These are phyloP conservation scores for Lasioglossum oenotherae DNA, from an alignment of 2,888 invertebrate genomes.

Conservation along the genomic window DNA sequence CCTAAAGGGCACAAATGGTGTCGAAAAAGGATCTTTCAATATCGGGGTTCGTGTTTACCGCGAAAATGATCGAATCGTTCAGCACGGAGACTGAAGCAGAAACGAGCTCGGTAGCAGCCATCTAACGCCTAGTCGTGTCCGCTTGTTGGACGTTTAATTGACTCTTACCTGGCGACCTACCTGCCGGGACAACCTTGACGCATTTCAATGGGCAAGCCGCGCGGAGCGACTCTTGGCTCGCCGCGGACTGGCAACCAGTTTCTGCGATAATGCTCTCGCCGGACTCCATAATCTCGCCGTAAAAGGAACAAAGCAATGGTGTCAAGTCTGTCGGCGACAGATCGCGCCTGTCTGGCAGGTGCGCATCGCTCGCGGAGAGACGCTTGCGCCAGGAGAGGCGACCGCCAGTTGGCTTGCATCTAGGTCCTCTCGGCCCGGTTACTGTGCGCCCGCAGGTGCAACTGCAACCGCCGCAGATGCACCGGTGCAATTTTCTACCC, in stretches of 20 bases:
- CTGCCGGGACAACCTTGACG: conserved; percentile 71
- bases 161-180: conserved; percentile 65
- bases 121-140: conserved; percentile 44
- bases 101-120: conserved; percentile 10
- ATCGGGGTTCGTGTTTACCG: not conserved
- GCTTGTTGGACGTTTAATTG: conserved; percentile 54
- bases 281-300: conserved; percentile 73
- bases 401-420: not conserved
- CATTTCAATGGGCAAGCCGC: conserved; percentile 63
- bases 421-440: not conserved
- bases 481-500: conserved; percentile 48
- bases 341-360: conserved; percentile 58
- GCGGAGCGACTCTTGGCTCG: not conserved
- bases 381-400: conserved; percentile 13
- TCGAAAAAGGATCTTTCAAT: not conserved
- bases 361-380: conserved; percentile 42
- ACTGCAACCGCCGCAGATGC: conserved; percentile 54
- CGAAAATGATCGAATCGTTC: not conserved
- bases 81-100: not conserved
- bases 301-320: conserved; percentile 78
- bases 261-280: conserved; percentile 69
- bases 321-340: conserved; percentile 73
- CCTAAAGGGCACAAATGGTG: not conserved
- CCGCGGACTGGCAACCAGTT: conserved; percentile 60
- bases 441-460: conserved; percentile 45